Evolutionary conservation across 1,140 invertebrate genomes (phyloP).

Genomic region (Heterodera carotae): DNA sequence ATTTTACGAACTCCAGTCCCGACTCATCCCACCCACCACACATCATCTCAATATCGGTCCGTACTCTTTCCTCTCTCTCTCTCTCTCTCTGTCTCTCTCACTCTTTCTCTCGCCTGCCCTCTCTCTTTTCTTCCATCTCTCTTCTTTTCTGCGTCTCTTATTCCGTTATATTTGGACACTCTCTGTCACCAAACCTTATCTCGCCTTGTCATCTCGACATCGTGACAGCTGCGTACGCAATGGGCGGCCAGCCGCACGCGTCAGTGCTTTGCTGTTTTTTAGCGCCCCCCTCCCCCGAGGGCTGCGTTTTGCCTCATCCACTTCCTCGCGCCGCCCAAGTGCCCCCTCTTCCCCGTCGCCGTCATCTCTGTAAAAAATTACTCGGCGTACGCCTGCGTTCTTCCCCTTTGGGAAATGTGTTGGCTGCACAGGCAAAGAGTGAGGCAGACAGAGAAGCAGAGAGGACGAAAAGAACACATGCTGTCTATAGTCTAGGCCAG

Average conservation of each 20-base stretch:
- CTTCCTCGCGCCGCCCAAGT: not conserved
- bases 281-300: not conserved
- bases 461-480: not conserved
- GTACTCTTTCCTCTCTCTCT: no score
- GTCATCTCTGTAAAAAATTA: constrained; percentile 7
- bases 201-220: not conserved
- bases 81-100: not conserved
- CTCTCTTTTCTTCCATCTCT: not conserved
- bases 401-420: not conserved
- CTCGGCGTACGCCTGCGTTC: not conserved
- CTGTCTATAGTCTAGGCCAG: not conserved
- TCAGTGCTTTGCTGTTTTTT: not conserved
- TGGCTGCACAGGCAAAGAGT: not conserved
- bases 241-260: not conserved
- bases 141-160: no score
- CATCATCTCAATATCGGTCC: no score
- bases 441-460: not conserved
- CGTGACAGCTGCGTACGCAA: constrained; percentile 5
- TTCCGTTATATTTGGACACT: not conserved
- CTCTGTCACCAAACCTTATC: constrained; percentile 1
- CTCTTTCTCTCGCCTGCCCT: not conserved
- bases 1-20: not conserved
- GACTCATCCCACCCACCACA: no score
- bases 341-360: not conserved
- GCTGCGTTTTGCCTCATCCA: not conserved